phyloP scores from a whole-genome alignment of 1,140 invertebrate genomes.

The Lasioglossum baleicum region DNA sequence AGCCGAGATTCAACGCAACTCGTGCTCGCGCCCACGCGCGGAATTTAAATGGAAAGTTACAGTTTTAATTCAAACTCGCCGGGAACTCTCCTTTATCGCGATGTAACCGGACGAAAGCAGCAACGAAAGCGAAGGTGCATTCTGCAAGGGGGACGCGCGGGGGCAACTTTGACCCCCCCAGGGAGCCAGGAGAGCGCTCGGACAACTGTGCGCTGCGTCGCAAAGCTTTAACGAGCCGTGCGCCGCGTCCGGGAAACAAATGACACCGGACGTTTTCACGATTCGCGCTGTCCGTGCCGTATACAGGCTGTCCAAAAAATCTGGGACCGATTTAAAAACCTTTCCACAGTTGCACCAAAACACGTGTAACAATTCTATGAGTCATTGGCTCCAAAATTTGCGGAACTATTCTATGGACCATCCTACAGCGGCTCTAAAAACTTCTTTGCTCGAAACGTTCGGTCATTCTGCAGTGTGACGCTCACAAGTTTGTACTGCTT shows the following conservation, averaged over 20 bases:
- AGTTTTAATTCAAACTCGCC: conserved; percentile 46
- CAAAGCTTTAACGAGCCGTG: background rate
- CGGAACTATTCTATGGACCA: no score
- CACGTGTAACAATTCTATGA: no score
- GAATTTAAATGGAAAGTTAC: conserved; percentile 47
- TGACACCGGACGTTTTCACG: background rate
- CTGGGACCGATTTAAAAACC: no score
- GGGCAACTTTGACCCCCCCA: conserved; percentile 25
- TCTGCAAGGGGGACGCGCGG: background rate
- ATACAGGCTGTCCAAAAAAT: no score
- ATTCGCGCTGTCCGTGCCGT: background rate
- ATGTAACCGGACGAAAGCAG: conserved; percentile 1
- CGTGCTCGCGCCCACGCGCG: background rate
- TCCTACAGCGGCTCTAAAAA: no score
- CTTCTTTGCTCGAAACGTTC: no score
- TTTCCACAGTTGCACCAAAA: no score
- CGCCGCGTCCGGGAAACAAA: background rate
- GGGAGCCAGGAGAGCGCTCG: background rate
- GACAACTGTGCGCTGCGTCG: conserved; percentile 18
- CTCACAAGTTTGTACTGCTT: no score
- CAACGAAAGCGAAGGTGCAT: conserved; percentile 22
- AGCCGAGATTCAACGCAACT: background rate
- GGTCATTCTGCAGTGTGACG: no score
- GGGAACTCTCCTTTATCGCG: conserved; percentile 25
- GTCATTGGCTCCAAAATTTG: no score